Conservation (phyloP, 2,113 vertebrate species). For the Hucho hucho region DNA sequence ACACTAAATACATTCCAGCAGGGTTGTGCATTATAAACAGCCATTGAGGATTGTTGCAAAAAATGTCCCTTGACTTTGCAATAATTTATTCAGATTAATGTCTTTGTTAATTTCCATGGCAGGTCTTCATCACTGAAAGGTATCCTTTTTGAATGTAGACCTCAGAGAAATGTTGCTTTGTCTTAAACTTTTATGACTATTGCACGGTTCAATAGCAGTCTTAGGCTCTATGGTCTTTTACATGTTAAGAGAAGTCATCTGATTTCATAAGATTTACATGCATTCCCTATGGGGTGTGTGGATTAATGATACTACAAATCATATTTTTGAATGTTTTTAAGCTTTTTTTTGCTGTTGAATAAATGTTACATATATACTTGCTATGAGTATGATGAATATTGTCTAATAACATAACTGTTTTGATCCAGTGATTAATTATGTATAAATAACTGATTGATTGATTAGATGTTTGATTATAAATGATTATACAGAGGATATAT, state of each 20-base stretch:
- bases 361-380: conserved; percentile 67
- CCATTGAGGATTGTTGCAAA: conserved; percentile 41
- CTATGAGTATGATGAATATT: conserved; percentile 72
- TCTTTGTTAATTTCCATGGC: conserved; percentile 44
- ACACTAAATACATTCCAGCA: conserved; percentile 41
- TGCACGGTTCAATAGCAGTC: conserved; percentile 36
- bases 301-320: conserved; percentile 59
- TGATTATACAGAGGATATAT: conserved; percentile 63
- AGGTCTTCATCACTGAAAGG: conserved; percentile 54
- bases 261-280: conserved; percentile 43
- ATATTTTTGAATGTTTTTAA: conserved; percentile 72
- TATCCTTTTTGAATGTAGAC: conserved; percentile 41
- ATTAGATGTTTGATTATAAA: conserved; percentile 68
- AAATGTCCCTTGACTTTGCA: conserved; percentile 66
- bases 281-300: conserved; percentile 48
- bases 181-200: conserved; percentile 40
- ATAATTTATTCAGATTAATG: conserved; percentile 65
- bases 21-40: conserved; percentile 44
- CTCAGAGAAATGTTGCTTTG: conserved; percentile 46
- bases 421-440: conserved; percentile 69
- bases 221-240: not conserved
- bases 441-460: conserved; percentile 10
- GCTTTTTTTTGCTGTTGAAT: conserved; percentile 68
- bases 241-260: conserved; percentile 46
- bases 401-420: conserved; percentile 66